phyloP scores from a whole-genome alignment of 2,888 invertebrate species.

The Drosophila melanosoma region DNA sequence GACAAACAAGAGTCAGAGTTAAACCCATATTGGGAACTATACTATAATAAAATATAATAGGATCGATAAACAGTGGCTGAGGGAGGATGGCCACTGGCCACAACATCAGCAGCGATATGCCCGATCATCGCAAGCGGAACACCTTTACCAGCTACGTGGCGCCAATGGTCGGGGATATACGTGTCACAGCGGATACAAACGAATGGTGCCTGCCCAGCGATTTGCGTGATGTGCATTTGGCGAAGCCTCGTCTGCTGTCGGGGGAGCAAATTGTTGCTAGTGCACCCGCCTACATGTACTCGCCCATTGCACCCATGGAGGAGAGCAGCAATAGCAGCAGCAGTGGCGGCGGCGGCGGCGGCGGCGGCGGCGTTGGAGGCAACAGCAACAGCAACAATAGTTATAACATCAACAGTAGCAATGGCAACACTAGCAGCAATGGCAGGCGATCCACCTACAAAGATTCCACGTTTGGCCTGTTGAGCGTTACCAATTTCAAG shows the following conservation, averaged over 20 bases:
- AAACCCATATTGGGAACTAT: conserved; percentile 9
- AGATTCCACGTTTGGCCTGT: conserved; percentile 92
- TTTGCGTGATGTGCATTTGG: conserved; percentile 77
- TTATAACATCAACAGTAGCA: conserved; percentile 86
- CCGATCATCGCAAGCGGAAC: conserved; percentile 77
- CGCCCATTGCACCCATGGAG: conserved; percentile 86
- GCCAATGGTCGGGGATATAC: conserved; percentile 73
- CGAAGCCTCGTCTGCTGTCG: conserved; percentile 73
- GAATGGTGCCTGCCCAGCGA: conserved; percentile 81
- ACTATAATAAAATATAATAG: conserved; percentile 11
- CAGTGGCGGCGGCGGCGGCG: conserved; percentile 22
- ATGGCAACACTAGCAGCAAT: conserved; percentile 46
- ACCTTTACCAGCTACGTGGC: conserved; percentile 83
- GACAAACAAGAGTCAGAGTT: conserved; percentile 14
- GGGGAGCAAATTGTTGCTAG: conserved; percentile 91
- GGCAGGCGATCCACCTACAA: conserved; percentile 79
- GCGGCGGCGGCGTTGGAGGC: conserved; percentile 16
- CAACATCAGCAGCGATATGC: conserved; percentile 54
- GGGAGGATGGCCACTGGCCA: conserved; percentile 61
- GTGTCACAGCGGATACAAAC: conserved; percentile 67
- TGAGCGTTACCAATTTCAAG: conserved; percentile 97
- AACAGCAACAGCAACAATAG: conserved; percentile 86
- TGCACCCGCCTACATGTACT: conserved; percentile 94
- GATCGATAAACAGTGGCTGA: conserved; percentile 21
- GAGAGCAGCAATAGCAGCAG: conserved; percentile 86